Base-by-base conservation (phyloP, 2,888 invertebrate genomes). In the Cataglyphis livida region DNA sequence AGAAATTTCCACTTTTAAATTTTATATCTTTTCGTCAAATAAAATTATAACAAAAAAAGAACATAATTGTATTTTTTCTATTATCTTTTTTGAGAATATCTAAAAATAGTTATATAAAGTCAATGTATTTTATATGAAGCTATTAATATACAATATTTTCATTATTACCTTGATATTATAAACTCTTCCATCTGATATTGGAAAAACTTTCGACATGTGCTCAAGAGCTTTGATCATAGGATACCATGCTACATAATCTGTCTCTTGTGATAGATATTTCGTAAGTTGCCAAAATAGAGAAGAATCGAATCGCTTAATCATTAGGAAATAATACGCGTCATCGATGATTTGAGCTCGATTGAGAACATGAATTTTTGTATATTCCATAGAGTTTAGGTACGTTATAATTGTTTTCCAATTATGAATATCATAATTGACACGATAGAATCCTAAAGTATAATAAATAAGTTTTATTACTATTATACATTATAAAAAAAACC, bases 391-490 rank as follows among this genome's bases (percentile, higher is more conserved):
- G 35, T 74, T 38, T 25, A 84, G 38, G 3, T 81, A 68, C 9
- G 4, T 7, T 3, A 62, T 21, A 10, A 84, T 81, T 54, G 54
- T 75, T 12, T 79, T 57, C 93, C 92, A 93, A 84, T 90, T 92
- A 10, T 84, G 66, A 18, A 57, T 18, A 73, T 93, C 92, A 81
- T 93, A 93, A 84, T 92, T 91, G 6, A 93, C 92, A 5, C 92
- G 93, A 84, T 93, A 95, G 84, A 91, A 94, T 35, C 94, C 95
- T 94, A 81, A n/a, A 3, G 0, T 7, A 51, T 18, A 71, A 41
- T 18, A 41, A 38, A 71, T 51, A 21, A 18, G 9, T 41, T 59
- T 0, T 35, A 35, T n/a, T 32, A 51, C 15, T 9, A 51, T 7
- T 21, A 38, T 48, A 15, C n/a, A 51, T 35, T 12, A 41, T 21